These are phyloP conservation scores for Pionites leucogaster DNA, from an alignment of 2,113 vertebrate genomes.

Conservation along the genomic window DNA sequence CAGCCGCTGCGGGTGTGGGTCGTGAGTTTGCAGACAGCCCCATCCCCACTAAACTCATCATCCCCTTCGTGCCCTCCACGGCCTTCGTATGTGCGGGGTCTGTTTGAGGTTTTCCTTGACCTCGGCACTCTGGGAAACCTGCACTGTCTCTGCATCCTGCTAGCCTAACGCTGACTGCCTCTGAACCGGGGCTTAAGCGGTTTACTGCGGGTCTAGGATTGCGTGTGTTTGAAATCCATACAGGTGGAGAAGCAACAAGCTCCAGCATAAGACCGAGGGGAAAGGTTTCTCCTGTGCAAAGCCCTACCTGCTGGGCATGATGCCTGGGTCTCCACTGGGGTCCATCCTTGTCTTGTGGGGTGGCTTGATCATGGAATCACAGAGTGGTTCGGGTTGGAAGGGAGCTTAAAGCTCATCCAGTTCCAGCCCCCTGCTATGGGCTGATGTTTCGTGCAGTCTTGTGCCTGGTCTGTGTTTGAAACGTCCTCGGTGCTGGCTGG, in stretches of 20 bases:
- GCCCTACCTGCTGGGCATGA: accelerated
- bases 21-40: background rate
- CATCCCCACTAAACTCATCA: background rate
- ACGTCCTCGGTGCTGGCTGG: accelerated
- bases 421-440: background rate
- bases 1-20: background rate
- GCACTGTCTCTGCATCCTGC: background rate
- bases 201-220: background rate
- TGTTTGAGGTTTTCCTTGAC: background rate
- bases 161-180: background rate
- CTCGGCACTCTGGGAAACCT: background rate
- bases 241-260: background rate
- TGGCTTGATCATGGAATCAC: background rate
- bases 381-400: background rate
- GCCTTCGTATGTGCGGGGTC: background rate
- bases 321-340: background rate
- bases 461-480: background rate
- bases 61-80: accelerated
- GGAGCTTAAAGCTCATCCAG: background rate
- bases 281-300: background rate
- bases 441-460: background rate
- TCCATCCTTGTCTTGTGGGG: background rate
- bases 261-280: background rate
- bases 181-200: background rate
- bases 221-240: background rate